phyloP scores from a whole-genome alignment of 2,113 vertebrate species.

The Rhineura floridana region DNA sequence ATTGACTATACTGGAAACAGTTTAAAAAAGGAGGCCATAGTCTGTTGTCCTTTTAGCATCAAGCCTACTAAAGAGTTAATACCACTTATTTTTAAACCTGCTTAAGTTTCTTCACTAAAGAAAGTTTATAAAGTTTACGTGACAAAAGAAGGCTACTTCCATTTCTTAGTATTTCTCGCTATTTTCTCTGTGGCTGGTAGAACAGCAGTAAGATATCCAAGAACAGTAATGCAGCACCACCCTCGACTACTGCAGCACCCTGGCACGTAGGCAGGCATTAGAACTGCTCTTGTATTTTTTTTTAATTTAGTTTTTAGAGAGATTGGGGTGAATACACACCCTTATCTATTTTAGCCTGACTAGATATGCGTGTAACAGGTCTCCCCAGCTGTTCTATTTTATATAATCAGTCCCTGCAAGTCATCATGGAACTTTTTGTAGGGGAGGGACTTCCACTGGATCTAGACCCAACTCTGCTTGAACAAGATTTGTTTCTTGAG shows the following conservation, averaged over 20 bases:
- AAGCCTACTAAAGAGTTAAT: background rate
- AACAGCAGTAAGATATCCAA: background rate
- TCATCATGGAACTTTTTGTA: background rate
- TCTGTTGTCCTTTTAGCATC: background rate
- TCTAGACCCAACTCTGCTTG: background rate
- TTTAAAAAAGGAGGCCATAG: too few species aligned
- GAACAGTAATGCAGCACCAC: constrained; percentile 23
- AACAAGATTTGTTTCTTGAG: background rate
- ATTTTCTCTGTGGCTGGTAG: background rate
- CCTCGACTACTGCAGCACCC: background rate
- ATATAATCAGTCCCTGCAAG: background rate
- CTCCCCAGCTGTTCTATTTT: background rate
- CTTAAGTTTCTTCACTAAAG: fast-evolving
- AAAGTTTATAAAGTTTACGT: too few species aligned
- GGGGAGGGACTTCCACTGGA: background rate
- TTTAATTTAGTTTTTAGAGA: background rate
- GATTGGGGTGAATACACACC: background rate
- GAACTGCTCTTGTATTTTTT: fast-evolving
- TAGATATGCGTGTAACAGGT: background rate
- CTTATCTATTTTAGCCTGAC: background rate
- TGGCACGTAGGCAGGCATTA: fast-evolving
- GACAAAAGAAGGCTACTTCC: background rate
- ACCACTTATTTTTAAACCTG: fast-evolving
- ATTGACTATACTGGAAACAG: too few species aligned
- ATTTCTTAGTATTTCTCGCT: constrained; percentile 10